Percentiles rank a stretch among this genome's conserved stretches.
phyloP scores from a whole-genome alignment of 1,140 invertebrate species.

The Heliothis subflexa region DNA sequence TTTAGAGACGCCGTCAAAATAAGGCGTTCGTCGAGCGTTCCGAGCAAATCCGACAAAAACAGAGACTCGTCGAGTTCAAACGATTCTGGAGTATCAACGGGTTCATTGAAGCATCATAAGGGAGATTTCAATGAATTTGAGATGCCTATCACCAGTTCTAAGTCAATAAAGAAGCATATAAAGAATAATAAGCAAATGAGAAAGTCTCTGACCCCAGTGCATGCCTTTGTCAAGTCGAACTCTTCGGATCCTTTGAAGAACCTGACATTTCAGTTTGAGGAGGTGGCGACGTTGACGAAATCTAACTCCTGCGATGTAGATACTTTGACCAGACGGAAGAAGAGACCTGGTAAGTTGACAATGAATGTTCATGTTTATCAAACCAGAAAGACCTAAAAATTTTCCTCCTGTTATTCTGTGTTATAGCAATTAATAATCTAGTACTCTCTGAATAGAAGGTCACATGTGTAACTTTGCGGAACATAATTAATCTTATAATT shows the following conservation, averaged over 20 bases:
- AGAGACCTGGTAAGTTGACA: slow-evolving; percentile 70
- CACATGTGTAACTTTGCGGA: background rate
- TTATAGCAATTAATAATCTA: slow-evolving; percentile 11
- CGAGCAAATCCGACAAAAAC: slow-evolving; percentile 91
- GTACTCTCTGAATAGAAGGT: background rate
- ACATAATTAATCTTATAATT: slow-evolving; percentile 16
- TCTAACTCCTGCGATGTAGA: slow-evolving; percentile 91
- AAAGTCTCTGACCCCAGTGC: slow-evolving; percentile 84
- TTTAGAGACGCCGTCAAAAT: slow-evolving; percentile 89
- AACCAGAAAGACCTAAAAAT: too few species aligned
- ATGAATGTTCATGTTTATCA: background rate
- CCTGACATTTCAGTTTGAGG: slow-evolving; percentile 91
- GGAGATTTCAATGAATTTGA: slow-evolving; percentile 90
- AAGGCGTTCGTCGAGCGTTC: slow-evolving; percentile 92
- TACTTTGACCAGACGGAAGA: slow-evolving; percentile 77
- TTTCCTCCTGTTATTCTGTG: slow-evolving; percentile 1
- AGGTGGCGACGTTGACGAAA: slow-evolving; percentile 88
- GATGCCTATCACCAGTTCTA: slow-evolving; percentile 86
- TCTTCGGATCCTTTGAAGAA: slow-evolving; percentile 91
- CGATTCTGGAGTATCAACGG: slow-evolving; percentile 93
- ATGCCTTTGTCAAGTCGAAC: slow-evolving; percentile 90
- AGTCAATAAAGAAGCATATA: slow-evolving; percentile 83
- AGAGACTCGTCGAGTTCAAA: slow-evolving; percentile 94
- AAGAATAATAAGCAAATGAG: slow-evolving; percentile 76
- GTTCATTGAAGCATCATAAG: slow-evolving; percentile 88